A percentile compares a stretch with the other conserved stretches of the same genome.
phyloP scores from a whole-genome alignment of 1,140 invertebrate species.

The Drusus annulatus region DNA sequence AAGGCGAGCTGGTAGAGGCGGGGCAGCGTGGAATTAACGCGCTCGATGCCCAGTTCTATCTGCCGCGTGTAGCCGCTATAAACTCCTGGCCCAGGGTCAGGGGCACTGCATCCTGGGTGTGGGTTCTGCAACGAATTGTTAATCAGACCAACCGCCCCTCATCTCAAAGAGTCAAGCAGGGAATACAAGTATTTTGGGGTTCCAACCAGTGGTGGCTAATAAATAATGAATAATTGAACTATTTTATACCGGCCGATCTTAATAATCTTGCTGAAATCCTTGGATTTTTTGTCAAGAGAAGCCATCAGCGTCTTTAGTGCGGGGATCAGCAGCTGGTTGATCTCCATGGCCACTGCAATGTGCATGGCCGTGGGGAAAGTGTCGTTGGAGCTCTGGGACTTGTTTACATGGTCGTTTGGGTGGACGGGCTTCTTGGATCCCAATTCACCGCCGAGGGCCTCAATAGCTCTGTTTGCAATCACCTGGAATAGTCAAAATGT shows the following conservation, averaged over 20 bases:
- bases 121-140: constrained; percentile 71
- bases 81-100: constrained; percentile 99
- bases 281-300: constrained; percentile 83
- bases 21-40: constrained; percentile 90
- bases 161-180: too few species aligned
- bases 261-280: constrained; percentile 92
- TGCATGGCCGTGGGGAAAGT: constrained; percentile 99
- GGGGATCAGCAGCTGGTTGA: constrained; percentile 88
- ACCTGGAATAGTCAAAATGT: constrained; percentile 70
- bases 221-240: neutral
- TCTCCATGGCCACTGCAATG: constrained; percentile 94
- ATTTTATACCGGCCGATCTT: constrained; percentile 86
- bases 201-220: too few species aligned
- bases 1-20: constrained; percentile 91
- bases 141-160: too few species aligned
- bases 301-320: constrained; percentile 83
- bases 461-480: constrained; percentile 95
- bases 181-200: too few species aligned
- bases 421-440: constrained; percentile 97
- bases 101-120: constrained; percentile 95
- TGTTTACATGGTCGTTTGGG: constrained; percentile 99
- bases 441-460: constrained; percentile 92
- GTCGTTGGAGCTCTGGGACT: constrained; percentile 99
- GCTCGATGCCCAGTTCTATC: constrained; percentile 87
- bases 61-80: constrained; percentile 93